Evolutionary conservation across 2,797 vertebrate species (phyloP).

Genomic region (Apogon hyalosoma): DNA sequence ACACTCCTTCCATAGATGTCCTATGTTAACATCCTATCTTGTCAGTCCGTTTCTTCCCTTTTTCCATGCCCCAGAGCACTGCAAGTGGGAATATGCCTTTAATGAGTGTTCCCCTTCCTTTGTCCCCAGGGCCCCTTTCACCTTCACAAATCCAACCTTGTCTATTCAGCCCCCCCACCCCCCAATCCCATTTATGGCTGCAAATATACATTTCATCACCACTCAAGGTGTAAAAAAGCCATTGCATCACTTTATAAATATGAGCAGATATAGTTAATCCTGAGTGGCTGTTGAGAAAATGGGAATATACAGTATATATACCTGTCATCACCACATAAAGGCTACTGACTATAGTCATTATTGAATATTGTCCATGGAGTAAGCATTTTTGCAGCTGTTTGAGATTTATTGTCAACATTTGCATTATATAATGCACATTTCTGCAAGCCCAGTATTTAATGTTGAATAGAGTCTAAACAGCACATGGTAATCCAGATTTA

Average conservation of each 20-base stretch:
- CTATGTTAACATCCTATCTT: conserved; percentile 58
- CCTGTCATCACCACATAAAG: background rate
- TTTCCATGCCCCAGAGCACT: conserved; percentile 52
- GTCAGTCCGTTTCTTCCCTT: conserved; percentile 46
- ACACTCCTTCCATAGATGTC: conserved; percentile 27
- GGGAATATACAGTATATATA: background rate
- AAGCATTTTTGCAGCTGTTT: conserved; percentile 9
- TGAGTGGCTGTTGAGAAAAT: conserved; percentile 13
- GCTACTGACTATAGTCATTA: background rate
- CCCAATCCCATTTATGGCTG: conserved; percentile 38
- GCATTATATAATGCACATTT: conserved; percentile 17
- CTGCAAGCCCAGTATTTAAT: conserved; percentile 8
- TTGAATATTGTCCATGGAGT: conserved; percentile 2
- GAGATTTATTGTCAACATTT: conserved; percentile 27
- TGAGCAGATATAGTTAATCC: conserved; percentile 30
- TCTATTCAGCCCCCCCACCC: too few species aligned
- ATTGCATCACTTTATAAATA: conserved; percentile 5
- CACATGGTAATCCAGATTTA: conserved; percentile 11
- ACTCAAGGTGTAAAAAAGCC: conserved; percentile 34
- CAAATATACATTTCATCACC: conserved; percentile 64
- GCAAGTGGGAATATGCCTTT: conserved; percentile 65
- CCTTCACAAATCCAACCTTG: conserved; percentile 67
- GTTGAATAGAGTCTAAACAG: conserved; percentile 10
- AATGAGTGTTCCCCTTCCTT: conserved; percentile 67
- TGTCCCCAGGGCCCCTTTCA: conserved; percentile 67